Conservation (phyloP, 2,113 vertebrate genomes). For the Pachycephala philippinensis region DNA sequence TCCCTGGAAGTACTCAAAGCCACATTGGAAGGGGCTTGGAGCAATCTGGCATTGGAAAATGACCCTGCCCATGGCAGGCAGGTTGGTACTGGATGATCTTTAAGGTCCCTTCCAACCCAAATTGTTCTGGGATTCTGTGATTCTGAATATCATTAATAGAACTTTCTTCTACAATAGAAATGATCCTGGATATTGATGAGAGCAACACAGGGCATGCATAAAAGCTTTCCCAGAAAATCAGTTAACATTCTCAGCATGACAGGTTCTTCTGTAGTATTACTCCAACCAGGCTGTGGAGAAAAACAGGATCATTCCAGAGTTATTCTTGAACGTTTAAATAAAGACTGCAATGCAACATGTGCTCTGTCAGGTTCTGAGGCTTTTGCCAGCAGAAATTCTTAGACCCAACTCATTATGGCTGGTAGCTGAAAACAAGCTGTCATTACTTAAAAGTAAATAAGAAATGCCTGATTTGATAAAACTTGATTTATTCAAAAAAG, state of each 20-base stretch:
- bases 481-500: constrained; percentile 28
- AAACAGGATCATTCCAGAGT: not conserved
- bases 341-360: not conserved
- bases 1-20: not conserved
- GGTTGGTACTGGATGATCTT: not conserved
- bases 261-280: not conserved
- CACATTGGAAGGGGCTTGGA: not conserved
- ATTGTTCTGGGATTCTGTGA: not conserved
- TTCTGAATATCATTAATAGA: not conserved
- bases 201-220: not conserved
- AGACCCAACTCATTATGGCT: not conserved
- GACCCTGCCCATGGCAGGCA: not conserved
- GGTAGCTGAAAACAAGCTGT: not conserved
- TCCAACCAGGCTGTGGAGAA: not conserved
- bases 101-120: not conserved
- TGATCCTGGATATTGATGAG: not conserved
- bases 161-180: not conserved
- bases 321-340: not conserved
- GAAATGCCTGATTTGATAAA: constrained; percentile 16
- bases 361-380: not conserved
- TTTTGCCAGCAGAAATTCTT: not conserved
- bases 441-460: not conserved
- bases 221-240: not conserved
- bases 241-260: not conserved
- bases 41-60: not conserved